These are phyloP conservation scores for Phasia obesa DNA, from an alignment of 2,888 invertebrate genomes.

Conservation along the genomic window DNA sequence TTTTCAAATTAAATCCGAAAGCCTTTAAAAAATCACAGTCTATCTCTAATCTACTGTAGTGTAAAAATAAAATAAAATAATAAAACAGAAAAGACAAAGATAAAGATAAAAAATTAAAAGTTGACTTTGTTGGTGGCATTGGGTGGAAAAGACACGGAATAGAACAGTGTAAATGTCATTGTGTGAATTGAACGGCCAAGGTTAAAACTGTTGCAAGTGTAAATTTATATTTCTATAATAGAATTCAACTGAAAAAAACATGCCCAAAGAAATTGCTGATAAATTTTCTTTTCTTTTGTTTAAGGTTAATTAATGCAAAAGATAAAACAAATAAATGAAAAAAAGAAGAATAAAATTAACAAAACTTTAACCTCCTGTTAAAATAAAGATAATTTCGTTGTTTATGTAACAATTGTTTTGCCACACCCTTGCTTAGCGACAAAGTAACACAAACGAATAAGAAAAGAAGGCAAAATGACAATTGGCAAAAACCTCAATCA, in stretches of 20 bases:
- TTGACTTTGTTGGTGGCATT: conserved; percentile 24
- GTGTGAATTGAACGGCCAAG: conserved; percentile 53
- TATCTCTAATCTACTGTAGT: not conserved
- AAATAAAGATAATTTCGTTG: too few species aligned
- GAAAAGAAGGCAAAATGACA: not conserved
- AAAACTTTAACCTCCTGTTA: too few species aligned
- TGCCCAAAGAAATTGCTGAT: conserved; percentile 10
- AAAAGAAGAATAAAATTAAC: too few species aligned
- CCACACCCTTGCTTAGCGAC: too few species aligned
- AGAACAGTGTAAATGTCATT: conserved; percentile 45
- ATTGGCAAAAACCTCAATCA: conserved; percentile 14
- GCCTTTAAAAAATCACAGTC: too few species aligned
- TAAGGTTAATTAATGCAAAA: conserved; percentile 23
- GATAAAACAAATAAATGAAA: too few species aligned
- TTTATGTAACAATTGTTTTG: too few species aligned
- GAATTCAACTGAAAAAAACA: not conserved
- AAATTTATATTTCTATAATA: conserved; percentile 30
- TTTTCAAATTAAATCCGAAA: too few species aligned
- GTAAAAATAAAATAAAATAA: not conserved
- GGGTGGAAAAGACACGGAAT: not conserved
- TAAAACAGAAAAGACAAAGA: not conserved
- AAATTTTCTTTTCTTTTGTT: conserved; percentile 12
- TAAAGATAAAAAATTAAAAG: not conserved
- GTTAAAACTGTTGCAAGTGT: conserved; percentile 59
- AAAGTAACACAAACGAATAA: not conserved